Evolutionary conservation across 2,113 vertebrate genomes (phyloP), one percentile per base, ranked within the genome.

Genomic region (Fregata magnificens): DNA sequence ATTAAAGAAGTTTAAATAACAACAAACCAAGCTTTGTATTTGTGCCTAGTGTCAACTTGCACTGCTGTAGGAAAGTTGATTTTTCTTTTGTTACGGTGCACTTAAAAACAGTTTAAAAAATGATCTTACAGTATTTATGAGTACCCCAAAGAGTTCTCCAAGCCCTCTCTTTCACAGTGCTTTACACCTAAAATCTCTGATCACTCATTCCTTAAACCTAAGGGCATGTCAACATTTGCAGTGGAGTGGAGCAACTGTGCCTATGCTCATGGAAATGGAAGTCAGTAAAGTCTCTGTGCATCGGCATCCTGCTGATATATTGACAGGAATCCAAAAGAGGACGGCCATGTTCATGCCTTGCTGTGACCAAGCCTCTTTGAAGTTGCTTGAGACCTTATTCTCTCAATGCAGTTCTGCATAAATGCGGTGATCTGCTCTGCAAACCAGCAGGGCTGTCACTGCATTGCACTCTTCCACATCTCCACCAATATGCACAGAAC

Each of bases 1-100:
- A 95, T 94, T 95, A 96, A 95, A 94, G 62, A 82, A 77, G 38
- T 73, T 94, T 91, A 93, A 95, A 88, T 29, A 94, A 93, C 74
- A 96, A 87, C 71, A 96, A 94, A 95, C 76, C 16, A 83, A 73
- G 38, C 62, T 93, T 91, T 95, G 32, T 83, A 56, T 94, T 91
- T 90, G 81, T 89, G 53, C 47, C 49, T 90, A 67, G 73, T 77
- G 70, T 90, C 53, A 89, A 90, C 71, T 86, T 74, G 53, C 63
- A 74, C 12, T 59, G 34, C 22, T 82, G 26, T 44, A 90, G 47
- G 58, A 78, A 93, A 11, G 10, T 24, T 78, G 50, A 52, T 69
- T 92, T 95, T 95, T 93, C 25, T 26, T 95, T 86, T 87, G 44
- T 84, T 79, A 53, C 31, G 44, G 14, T 32, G 16, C 14, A 31